Evolutionary conservation across 2,113 vertebrate genomes (phyloP).

Genomic region (Xiphophorus maculatus): DNA sequence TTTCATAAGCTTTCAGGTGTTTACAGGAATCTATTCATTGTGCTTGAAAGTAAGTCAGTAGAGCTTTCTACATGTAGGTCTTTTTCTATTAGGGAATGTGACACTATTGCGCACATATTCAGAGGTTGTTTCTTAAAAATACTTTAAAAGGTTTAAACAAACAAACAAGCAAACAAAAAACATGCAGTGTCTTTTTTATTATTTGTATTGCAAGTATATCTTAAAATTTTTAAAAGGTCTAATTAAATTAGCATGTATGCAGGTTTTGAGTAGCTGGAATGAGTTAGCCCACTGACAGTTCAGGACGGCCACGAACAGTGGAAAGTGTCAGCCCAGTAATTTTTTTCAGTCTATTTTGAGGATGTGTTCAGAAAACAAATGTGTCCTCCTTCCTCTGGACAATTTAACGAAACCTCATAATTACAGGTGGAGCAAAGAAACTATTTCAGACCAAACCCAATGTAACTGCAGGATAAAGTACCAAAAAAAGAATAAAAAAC

Average conservation of each 20-base stretch:
- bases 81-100: not conserved
- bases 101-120: not conserved
- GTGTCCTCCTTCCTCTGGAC: conserved; percentile 59
- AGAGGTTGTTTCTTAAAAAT: too few relatives aligned
- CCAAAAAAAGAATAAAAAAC: conserved; percentile 18
- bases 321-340: conserved; percentile 54
- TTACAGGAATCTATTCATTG: conserved; percentile 8
- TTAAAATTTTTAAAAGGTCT: too few relatives aligned
- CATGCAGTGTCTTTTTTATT: not conserved
- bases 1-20: conserved; percentile 3
- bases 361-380: conserved; percentile 55
- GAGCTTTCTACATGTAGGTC: not conserved
- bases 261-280: conserved; percentile 11
- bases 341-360: conserved; percentile 53
- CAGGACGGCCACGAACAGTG: conserved; percentile 17
- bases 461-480: conserved; percentile 14
- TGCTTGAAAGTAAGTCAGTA: not conserved
- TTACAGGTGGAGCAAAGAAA: conserved; percentile 48
- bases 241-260: not conserved
- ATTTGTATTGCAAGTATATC: too few relatives aligned
- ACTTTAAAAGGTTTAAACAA: not conserved
- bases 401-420: conserved; percentile 60
- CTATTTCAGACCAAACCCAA: conserved; percentile 23
- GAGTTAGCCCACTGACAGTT: conserved; percentile 19
- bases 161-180: not conserved